Conservation (phyloP, 2,797 vertebrate species). For the Tokudaia muenninki region DNA sequence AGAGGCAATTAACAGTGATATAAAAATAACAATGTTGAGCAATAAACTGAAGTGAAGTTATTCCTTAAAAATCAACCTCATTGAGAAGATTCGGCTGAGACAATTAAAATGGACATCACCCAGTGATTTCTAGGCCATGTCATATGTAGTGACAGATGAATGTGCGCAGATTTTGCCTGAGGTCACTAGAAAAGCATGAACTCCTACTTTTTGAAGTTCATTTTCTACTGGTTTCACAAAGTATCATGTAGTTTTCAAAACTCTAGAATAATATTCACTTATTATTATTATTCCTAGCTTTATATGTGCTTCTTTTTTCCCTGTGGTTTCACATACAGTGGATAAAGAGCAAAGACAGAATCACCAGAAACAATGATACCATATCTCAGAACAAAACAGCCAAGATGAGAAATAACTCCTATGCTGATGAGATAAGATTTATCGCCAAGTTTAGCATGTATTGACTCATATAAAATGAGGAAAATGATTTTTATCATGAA, state of each 20-base stretch:
- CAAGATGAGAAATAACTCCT: not conserved
- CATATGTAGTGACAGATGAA: conserved; percentile 69
- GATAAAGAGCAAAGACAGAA: not conserved
- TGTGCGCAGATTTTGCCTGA: conserved; percentile 52
- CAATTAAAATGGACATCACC: conserved; percentile 67
- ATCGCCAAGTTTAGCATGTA: not conserved
- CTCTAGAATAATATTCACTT: conserved; percentile 26
- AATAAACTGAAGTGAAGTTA: not conserved
- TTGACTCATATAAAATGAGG: conserved; percentile 33
- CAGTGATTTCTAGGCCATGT: conserved; percentile 72
- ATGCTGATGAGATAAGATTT: not conserved
- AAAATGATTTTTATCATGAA: conserved; percentile 33
- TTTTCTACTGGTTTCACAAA: conserved; percentile 42
- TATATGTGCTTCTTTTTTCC: not conserved
- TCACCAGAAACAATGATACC: not conserved
- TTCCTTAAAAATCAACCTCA: conserved; percentile 44
- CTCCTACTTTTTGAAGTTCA: conserved; percentile 55
- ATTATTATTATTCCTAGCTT: conserved; percentile 49
- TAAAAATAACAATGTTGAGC: not conserved
- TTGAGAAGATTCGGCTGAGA: conserved; percentile 24
- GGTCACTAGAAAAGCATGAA: conserved; percentile 57
- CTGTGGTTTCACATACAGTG: not conserved
- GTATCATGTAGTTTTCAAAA: conserved; percentile 12
- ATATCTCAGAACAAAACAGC: not conserved
- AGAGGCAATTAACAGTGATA: not conserved